Evolutionary conservation across 2,797 vertebrate genomes (phyloP), one percentile per base, ranked within the genome.

Genomic region (Paguma larvata): DNA sequence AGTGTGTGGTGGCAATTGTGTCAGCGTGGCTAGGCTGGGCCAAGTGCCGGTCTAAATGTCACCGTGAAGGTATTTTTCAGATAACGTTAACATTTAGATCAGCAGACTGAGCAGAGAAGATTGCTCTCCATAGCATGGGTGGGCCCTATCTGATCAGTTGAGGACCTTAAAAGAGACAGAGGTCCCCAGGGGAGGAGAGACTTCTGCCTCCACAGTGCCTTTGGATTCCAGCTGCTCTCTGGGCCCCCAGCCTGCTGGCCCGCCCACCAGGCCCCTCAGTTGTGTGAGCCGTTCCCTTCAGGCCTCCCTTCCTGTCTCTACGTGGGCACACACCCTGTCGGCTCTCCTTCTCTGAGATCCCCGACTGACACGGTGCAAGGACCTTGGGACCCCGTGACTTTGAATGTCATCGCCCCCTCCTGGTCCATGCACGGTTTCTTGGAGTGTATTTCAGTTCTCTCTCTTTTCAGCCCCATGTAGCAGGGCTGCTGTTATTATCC

Each of bases 401-500:
- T 53, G 15, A 53, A 16, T 53, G 51, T 51, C 51, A 53, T 53
- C 6, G 51, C 16, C 16, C 51, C 16, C 51, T 18, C 16, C 51
- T 53, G 16, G 51, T 53, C 16, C 51, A 53, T 16, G 51, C 51
- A 53, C 5, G 1, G 51, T 53, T 53, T 53, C 51, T 53, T 23
- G 18, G 53, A 15, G n/a, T 6, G 3, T 21, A 25, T 23, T n/a
- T 21, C 15, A 9, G 51, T 15, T 5, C 18, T 2, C 2, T 2
- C 2, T 38, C 41, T 7, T 8, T 15, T 14, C 6, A 1, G 13
- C 16, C 68, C 25, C 10, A 0, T 1, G 16, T 0, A 5, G 67
- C 18, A 0, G 4, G 8, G 41, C 41, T 5, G 16, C 2, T 51
- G 16, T 3, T 41, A 2, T 34, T 2, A 2, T 46, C 7, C 0